A percentile compares a stretch with the other conserved stretches of the same genome.
phyloP scores from a whole-genome alignment of 2,888 invertebrate species.

The Platerodrilus igneus region DNA sequence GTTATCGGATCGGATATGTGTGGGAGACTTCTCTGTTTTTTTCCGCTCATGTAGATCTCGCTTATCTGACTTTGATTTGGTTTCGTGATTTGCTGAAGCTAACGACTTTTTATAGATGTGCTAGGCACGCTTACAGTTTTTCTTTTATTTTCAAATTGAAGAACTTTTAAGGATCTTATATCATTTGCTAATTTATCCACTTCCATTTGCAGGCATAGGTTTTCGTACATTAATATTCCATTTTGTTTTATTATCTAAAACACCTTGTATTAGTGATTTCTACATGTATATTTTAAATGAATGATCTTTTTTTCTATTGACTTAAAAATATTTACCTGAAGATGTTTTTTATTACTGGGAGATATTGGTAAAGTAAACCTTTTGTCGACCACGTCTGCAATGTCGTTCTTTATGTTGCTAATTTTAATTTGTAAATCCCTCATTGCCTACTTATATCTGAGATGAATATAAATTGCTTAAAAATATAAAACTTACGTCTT shows the following conservation, averaged over 20 bases:
- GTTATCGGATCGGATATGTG: too few species aligned
- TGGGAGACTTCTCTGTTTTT: too few species aligned
- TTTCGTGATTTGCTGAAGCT: too few species aligned
- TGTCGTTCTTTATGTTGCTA: slow-evolving; percentile 37
- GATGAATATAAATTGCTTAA: slow-evolving; percentile 5
- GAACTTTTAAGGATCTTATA: slow-evolving; percentile 35
- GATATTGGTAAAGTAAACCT: slow-evolving; percentile 39
- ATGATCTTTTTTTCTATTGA: too few species aligned
- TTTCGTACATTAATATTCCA: slow-evolving; percentile 45
- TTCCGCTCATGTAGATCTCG: too few species aligned
- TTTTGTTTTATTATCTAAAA: slow-evolving; percentile 45
- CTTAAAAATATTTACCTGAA: slow-evolving; percentile 45
- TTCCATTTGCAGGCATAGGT: slow-evolving; percentile 43
- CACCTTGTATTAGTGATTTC: slow-evolving; percentile 4
- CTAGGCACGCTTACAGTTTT: too few species aligned
- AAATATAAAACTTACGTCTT: slow-evolving; percentile 31
- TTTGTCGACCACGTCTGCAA: slow-evolving; percentile 38
- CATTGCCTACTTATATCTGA: slow-evolving; percentile 33
- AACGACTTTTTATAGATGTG: too few species aligned
- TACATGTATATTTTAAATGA: too few species aligned
- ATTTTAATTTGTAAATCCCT: slow-evolving; percentile 39
- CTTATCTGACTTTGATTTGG: too few species aligned
- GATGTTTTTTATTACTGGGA: slow-evolving; percentile 45
- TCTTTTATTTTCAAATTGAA: too few species aligned
- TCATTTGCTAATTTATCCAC: slow-evolving; percentile 38